phyloP scores from a whole-genome alignment of 2,113 vertebrate genomes.

The Baryphthengus martii region DNA sequence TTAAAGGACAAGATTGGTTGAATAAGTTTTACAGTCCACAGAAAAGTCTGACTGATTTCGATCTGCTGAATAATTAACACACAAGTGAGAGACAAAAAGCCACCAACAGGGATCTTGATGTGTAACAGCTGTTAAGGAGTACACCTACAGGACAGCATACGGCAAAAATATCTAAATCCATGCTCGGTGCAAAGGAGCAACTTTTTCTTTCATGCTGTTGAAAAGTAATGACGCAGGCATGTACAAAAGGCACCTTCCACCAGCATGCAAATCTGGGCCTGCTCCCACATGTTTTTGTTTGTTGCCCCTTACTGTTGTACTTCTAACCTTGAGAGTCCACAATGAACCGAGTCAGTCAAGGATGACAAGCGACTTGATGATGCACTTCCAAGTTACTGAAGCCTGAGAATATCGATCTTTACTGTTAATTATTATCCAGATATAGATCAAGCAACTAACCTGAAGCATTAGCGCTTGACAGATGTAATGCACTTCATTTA shows the following conservation, averaged over 20 bases:
- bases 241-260: neutral
- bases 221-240: neutral
- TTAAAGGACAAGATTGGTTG: neutral
- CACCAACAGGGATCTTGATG: neutral
- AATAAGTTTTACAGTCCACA: neutral
- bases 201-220: neutral
- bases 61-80: neutral
- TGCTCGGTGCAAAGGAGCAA: neutral
- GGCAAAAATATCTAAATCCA: neutral
- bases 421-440: slow-evolving; percentile 32
- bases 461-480: neutral
- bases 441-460: neutral
- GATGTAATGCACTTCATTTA: neutral
- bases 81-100: neutral
- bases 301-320: neutral
- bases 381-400: neutral
- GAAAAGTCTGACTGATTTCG: neutral
- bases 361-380: neutral
- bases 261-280: neutral
- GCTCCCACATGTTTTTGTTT: neutral
- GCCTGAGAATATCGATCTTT: neutral
- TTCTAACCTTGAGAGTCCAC: neutral
- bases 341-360: neutral
- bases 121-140: neutral
- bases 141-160: neutral